Conservation (phyloP, 2,797 vertebrate genomes). For the Sebastes itinus region DNA sequence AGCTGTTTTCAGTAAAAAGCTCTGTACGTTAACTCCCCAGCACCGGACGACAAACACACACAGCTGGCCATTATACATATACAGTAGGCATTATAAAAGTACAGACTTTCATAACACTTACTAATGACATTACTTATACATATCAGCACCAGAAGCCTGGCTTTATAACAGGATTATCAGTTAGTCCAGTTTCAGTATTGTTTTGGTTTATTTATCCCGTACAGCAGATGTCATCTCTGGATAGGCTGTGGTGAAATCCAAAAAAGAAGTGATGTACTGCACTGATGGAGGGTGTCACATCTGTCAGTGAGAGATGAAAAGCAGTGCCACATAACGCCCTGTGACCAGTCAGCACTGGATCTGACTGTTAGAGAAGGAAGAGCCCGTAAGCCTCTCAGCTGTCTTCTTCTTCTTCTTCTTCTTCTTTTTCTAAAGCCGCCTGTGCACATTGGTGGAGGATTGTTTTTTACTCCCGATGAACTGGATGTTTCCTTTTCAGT, state of each 20-base stretch:
- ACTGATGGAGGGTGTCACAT: slow-evolving; percentile 1
- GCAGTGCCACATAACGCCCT: not conserved
- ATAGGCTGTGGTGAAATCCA: not conserved
- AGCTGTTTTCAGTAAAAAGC: not conserved
- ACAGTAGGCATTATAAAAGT: not conserved
- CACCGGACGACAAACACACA: not conserved
- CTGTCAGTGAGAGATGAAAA: slow-evolving; percentile 19
- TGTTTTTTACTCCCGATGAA: not conserved
- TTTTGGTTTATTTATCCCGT: not conserved
- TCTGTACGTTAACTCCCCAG: not conserved
- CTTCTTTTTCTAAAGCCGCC: not conserved
- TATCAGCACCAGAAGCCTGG: not conserved
- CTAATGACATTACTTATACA: not conserved
- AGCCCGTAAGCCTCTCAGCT: not conserved
- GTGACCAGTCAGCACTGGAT: not conserved
- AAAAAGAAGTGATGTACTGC: not conserved
- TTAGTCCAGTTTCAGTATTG: not conserved
- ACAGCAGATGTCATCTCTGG: not conserved
- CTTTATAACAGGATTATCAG: not conserved
- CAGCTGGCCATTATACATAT: too few species aligned
- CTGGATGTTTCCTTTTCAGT: slow-evolving; percentile 31
- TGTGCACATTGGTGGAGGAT: not conserved
- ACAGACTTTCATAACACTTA: not conserved
- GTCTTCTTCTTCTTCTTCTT: not conserved
- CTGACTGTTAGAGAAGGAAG: not conserved